Percentiles rank a stretch among this genome's conserved stretches.
Conservation (phyloP, 2,888 invertebrate species). For the Encarsia formosa region DNA sequence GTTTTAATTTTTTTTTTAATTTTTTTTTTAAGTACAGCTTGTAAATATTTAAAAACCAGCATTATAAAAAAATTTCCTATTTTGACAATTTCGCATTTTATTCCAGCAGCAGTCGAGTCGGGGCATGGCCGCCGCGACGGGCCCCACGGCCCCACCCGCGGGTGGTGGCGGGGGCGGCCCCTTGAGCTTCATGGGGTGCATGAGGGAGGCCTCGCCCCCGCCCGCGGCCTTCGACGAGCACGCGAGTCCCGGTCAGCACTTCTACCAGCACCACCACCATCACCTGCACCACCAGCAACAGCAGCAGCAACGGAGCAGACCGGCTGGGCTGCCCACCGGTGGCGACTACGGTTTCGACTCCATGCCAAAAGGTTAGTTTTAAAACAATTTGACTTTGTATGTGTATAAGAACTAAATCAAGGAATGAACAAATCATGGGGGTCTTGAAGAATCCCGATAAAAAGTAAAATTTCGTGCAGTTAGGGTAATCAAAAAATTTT, state of each 20-base stretch:
- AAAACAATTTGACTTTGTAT: no score
- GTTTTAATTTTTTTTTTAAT: no score
- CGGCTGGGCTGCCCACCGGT: conserved; percentile 24
- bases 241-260: conserved; percentile 51
- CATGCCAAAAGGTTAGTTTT: conserved; percentile 47
- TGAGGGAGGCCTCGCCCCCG: conserved; percentile 60
- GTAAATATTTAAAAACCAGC: no score
- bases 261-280: conserved; percentile 9
- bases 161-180: conserved; percentile 55
- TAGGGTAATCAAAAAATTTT: no score
- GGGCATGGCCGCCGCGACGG: conserved; percentile 48
- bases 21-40: no score
- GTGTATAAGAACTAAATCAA: no score
- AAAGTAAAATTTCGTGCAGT: no score
- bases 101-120: conserved; percentile 38
- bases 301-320: conserved; percentile 12
- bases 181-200: conserved; percentile 65
- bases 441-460: no score
- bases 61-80: no score
- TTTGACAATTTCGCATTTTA: no score
- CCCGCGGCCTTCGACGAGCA: conserved; percentile 50
- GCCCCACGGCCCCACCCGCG: conserved; percentile 28
- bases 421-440: no score
- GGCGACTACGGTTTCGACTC: conserved; percentile 39
- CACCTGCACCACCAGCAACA: conserved; percentile 8